A percentile compares a stretch with the other conserved stretches of the same genome.
Conservation (phyloP, 2,888 invertebrate genomes). For the Lasioglossum pauxillum region DNA sequence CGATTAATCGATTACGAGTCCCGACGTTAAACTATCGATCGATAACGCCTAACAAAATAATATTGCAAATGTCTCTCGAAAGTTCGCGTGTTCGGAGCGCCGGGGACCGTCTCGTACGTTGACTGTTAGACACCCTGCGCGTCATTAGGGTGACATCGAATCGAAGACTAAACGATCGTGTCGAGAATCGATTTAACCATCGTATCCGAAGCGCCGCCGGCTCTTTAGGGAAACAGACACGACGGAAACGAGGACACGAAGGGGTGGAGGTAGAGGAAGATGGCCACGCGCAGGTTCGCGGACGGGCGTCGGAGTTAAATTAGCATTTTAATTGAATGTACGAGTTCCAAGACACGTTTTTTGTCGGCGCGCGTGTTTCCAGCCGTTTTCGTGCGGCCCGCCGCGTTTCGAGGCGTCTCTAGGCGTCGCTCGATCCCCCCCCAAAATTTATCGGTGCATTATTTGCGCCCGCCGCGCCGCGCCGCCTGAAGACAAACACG, state of each 20-base stretch:
- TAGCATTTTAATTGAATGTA: conserved; percentile 75
- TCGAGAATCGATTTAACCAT: conserved; percentile 11
- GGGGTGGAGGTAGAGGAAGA: neutral
- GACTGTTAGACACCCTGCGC: neutral
- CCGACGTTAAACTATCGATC: neutral
- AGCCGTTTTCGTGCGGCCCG: neutral
- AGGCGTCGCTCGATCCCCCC: neutral
- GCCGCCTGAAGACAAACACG: conserved; percentile 29
- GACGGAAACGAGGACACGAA: conserved; percentile 5
- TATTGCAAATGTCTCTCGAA: neutral
- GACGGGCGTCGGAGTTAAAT: conserved; percentile 52
- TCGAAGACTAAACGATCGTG: conserved; percentile 10
- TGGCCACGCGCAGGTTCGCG: conserved; percentile 15
- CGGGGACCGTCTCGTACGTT: neutral
- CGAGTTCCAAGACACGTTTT: conserved; percentile 51
- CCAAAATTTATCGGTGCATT: conserved; percentile 42
- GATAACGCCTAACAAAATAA: neutral
- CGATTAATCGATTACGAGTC: neutral
- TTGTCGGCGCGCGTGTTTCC: conserved; percentile 24
- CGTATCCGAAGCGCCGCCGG: neutral
- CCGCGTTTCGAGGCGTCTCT: neutral
- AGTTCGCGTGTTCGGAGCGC: neutral
- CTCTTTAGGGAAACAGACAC: neutral
- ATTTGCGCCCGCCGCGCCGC: conserved; percentile 24
- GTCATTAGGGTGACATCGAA: neutral